Percentiles rank a stretch among this genome's conserved stretches.
Conservation (phyloP, 2,888 invertebrate genomes). For the Cryptus viduatorius region DNA sequence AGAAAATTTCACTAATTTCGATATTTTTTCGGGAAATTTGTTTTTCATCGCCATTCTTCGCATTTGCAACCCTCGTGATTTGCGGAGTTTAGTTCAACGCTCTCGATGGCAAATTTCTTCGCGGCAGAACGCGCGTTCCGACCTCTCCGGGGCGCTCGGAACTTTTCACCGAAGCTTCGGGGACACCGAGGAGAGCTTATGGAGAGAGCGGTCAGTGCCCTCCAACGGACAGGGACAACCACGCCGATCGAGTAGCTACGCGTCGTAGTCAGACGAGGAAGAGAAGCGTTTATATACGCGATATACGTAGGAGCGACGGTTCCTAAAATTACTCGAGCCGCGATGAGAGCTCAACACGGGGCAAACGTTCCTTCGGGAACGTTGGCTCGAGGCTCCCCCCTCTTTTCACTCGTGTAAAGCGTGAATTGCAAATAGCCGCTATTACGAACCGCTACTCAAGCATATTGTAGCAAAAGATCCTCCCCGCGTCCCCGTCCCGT, state of each 20-base stretch:
- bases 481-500: background rate
- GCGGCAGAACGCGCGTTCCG: slow-evolving; percentile 27
- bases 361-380: slow-evolving; percentile 32
- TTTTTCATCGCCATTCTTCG: too few relatives aligned
- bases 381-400: slow-evolving; percentile 6
- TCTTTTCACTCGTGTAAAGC: slow-evolving; percentile 8
- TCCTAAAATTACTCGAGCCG: slow-evolving; percentile 71
- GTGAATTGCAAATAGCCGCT: slow-evolving; percentile 46
- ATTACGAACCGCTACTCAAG: slow-evolving; percentile 21
- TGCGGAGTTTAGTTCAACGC: background rate
- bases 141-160: slow-evolving; percentile 15
- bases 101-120: background rate
- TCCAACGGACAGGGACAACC: slow-evolving; percentile 56
- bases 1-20: too few relatives aligned
- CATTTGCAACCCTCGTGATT: too few relatives aligned
- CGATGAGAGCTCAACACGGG: slow-evolving; percentile 34
- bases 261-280: slow-evolving; percentile 43
- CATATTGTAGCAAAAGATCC: slow-evolving; percentile 18
- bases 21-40: too few relatives aligned
- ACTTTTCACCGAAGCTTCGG: slow-evolving; percentile 31
- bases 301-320: slow-evolving; percentile 54
- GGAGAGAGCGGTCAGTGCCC: slow-evolving; percentile 66
- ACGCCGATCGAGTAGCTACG: slow-evolving; percentile 21
- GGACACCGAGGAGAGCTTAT: slow-evolving; percentile 45
- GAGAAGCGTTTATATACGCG: slow-evolving; percentile 21